Evolutionary conservation across 2,797 vertebrate genomes (phyloP).

Genomic region (Podarcis lilfordi): DNA sequence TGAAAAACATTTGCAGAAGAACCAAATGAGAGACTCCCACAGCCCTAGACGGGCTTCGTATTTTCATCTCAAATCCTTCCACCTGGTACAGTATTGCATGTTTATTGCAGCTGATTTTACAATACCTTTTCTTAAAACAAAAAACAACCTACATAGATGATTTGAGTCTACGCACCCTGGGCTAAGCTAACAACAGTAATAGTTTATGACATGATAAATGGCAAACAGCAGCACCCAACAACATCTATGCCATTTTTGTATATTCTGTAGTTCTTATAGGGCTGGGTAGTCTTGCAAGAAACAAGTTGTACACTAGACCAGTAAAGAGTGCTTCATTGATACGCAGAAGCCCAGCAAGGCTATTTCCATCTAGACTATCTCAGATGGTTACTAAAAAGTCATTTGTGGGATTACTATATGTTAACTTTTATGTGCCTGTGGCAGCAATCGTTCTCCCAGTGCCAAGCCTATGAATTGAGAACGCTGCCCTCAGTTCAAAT

Average conservation of each 20-base stretch:
- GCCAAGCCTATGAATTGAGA: accelerated
- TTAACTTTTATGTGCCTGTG: background rate
- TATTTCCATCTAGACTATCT: background rate
- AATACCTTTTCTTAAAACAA: background rate
- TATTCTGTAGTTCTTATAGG: background rate
- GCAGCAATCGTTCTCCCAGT: background rate
- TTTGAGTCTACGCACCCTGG: background rate
- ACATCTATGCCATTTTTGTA: background rate
- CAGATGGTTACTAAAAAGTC: background rate
- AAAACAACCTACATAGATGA: background rate
- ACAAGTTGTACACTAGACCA: background rate
- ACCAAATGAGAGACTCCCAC: background rate
- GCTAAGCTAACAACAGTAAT: too few relatives aligned
- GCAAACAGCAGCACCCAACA: background rate
- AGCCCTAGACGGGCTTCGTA: background rate
- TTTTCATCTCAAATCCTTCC: background rate
- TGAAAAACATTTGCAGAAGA: background rate
- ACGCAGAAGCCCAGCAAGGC: background rate
- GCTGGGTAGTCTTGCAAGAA: too few relatives aligned
- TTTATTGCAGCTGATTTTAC: background rate
- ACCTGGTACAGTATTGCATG: background rate
- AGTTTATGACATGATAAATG: background rate
- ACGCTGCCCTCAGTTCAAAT: accelerated
- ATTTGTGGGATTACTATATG: background rate
- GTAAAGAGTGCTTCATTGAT: background rate